Conservation (phyloP, 2,888 invertebrate species). For the Lordiphosa andalusiaca region DNA sequence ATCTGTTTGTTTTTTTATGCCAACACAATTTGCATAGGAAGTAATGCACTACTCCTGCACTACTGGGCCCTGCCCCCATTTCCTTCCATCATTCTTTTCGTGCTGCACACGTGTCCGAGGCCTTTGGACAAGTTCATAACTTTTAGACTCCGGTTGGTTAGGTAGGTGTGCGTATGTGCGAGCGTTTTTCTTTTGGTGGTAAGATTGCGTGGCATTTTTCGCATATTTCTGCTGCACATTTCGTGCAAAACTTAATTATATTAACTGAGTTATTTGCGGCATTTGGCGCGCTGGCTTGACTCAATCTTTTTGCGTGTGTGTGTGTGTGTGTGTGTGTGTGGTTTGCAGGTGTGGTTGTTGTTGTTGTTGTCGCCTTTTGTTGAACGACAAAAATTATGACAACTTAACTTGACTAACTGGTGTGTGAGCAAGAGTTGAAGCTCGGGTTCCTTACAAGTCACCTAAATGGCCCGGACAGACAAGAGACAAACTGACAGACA, state of each 20-base stretch:
- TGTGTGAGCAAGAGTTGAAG: slow-evolving; percentile 41
- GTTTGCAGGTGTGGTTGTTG: slow-evolving; percentile 26
- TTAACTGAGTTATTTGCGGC: slow-evolving; percentile 74
- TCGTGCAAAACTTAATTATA: slow-evolving; percentile 75
- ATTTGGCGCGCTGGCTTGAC: slow-evolving; percentile 65
- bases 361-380: slow-evolving; percentile 42
- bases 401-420: slow-evolving; percentile 74
- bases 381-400: slow-evolving; percentile 75
- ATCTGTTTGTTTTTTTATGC: too few relatives aligned
- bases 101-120: slow-evolving; percentile 42
- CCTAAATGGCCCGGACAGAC: slow-evolving; percentile 58
- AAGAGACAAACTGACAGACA: slow-evolving; percentile 17
- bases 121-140: slow-evolving; percentile 61
- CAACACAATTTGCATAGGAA: too few relatives aligned
- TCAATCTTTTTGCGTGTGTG: slow-evolving; percentile 35
- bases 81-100: not conserved
- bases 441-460: slow-evolving; percentile 56
- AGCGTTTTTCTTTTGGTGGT: slow-evolving; percentile 24
- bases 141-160: slow-evolving; percentile 13
- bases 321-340: slow-evolving; percentile 41
- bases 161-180: slow-evolving; percentile 10
- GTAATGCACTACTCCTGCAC: slow-evolving; percentile 12
- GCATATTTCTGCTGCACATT: slow-evolving; percentile 71
- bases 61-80: slow-evolving; percentile 1
- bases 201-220: slow-evolving; percentile 72